A percentile compares a stretch with the other conserved stretches of the same genome.
Evolutionary conservation across 2,113 vertebrate species (phyloP).

Genomic region (Caranx ignobilis): DNA sequence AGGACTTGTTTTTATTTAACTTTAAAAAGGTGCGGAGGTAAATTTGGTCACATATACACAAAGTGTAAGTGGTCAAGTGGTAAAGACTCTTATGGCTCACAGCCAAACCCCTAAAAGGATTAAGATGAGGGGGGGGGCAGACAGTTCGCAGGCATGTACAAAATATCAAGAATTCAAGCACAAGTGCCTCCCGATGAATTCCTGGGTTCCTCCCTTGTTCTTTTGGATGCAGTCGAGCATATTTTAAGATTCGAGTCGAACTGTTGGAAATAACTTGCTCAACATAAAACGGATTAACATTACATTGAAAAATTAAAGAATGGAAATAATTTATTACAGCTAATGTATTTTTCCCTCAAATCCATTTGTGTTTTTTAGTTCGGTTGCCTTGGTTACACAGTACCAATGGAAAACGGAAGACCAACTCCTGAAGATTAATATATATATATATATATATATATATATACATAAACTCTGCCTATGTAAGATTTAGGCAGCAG

Average conservation of each 20-base stretch:
- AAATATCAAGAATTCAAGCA: conserved; percentile 44
- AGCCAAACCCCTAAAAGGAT: conserved; percentile 62
- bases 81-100: conserved; percentile 37
- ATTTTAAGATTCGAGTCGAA: conserved; percentile 20
- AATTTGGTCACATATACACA: conserved; percentile 36
- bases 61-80: conserved; percentile 35
- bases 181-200: conserved; percentile 54
- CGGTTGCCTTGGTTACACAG: not conserved
- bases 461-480: conserved; percentile 9
- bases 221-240: not conserved
- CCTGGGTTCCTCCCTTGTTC: conserved; percentile 44
- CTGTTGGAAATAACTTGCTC: not conserved
- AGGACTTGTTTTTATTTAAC: conserved; percentile 10
- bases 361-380: not conserved
- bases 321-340: not conserved
- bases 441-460: conserved; percentile 5
- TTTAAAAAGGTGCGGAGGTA: not conserved
- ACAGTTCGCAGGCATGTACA: conserved; percentile 28
- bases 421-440: conserved; percentile 35
- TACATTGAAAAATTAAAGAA: not conserved
- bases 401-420: not conserved
- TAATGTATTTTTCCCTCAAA: not conserved
- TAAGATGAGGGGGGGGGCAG: conserved; percentile 39
- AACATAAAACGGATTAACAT: not conserved
- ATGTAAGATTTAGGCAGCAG: conserved; percentile 27